These are phyloP conservation scores for Oreocharis arfaki DNA, from an alignment of 2,113 vertebrate species.

Conservation along the genomic window DNA sequence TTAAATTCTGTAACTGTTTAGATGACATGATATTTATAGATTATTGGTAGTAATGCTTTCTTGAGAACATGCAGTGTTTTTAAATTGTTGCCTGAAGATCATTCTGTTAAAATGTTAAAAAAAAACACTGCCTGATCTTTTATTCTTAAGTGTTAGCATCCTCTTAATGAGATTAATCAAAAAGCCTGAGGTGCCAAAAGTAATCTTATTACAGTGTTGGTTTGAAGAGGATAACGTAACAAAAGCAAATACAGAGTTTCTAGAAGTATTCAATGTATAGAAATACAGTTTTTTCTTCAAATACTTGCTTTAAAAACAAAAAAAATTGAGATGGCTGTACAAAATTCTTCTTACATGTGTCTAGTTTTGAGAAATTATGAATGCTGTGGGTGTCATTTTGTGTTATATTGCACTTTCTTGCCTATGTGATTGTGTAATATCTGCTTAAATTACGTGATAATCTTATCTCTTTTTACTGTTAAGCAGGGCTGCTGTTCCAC, in stretches of 20 bases:
- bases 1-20: neutral
- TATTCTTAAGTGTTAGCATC: neutral
- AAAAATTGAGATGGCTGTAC: neutral
- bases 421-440: neutral
- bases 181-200: neutral
- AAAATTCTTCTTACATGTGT: neutral
- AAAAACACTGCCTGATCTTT: neutral
- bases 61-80: neutral
- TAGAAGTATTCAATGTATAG: neutral
- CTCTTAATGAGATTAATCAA: neutral
- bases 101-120: no score
- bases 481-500: neutral
- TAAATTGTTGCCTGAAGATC: constrained; percentile 47
- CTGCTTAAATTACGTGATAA: neutral
- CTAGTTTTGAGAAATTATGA: neutral
- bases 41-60: neutral
- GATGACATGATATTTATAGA: neutral
- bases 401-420: neutral
- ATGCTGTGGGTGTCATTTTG: neutral
- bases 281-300: neutral
- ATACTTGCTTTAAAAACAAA: neutral
- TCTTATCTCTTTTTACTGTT: neutral
- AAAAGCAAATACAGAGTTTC: neutral
- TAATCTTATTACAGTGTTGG: neutral
- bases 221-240: neutral